Evolutionary conservation across 2,888 invertebrate species (phyloP), one percentile per base, ranked within the genome.

Genomic region (Synergus laeviventris): DNA sequence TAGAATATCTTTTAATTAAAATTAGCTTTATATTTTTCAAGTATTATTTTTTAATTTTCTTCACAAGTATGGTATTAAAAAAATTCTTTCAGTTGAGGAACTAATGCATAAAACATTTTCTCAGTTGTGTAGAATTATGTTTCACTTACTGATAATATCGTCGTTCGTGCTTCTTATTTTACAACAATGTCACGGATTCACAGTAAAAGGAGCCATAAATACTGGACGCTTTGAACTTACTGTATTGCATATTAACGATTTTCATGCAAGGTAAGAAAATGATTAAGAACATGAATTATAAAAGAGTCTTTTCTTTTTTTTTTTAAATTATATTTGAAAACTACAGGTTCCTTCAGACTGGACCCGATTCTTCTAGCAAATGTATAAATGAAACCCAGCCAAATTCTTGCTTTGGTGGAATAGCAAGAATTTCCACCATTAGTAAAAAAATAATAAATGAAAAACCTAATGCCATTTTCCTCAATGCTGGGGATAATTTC

Each of bases 401-500:
- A 64, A 80, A 84, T 9, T 90, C 92, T 11, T 95, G 95, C 83
- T 92, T 95, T 4, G 95, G 95, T 0, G 95, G 95, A 0, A 94
- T 95, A 83, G 93, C 95, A 0, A 92, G 95, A 0, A 91, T 95
- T 0, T 94, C 93, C 82, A 90, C 93, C 24, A 93, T 93, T 70
- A 81, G 84, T 36, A 81, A 81, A 60, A 79, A 78, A 45, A 78
- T 89, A 4, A 92, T 94, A 24, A 91, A 91, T 9, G 88, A 90
- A 21, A 93, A 94, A 80, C 86, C 91, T 1, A 92, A 95, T 79
- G 92, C 95, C 0, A 89, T 97, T 24, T 93, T 96, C 45, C 90
- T 97, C 76, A 96, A 97, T 87, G 97, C 95, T 0, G 97, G 97
- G 0, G 97, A 97, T 90, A 95, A 95, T 87, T 97, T 94, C 88